A percentile compares a stretch with the other conserved stretches of the same genome.
Conservation (phyloP, 2,888 invertebrate genomes). For the Pterostichus madidus region DNA sequence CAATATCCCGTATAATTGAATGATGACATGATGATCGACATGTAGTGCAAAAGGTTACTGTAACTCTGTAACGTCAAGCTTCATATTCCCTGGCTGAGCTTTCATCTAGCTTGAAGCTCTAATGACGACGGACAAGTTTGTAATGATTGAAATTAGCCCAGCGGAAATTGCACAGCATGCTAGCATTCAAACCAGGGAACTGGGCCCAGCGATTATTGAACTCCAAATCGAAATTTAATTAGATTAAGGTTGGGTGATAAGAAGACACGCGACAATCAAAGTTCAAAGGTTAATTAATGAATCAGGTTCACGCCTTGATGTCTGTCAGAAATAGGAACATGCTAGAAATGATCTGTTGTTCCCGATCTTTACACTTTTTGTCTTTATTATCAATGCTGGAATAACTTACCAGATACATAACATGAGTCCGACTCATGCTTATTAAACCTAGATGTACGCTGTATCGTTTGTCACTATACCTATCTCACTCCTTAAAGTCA, state of each 20-base stretch:
- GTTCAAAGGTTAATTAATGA: conserved; percentile 46
- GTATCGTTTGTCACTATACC: too few species aligned
- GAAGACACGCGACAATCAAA: conserved; percentile 22
- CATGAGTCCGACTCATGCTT: too few species aligned
- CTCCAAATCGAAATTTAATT: conserved; percentile 42
- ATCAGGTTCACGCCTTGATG: neutral
- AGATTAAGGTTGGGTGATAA: neutral
- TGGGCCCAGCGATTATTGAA: conserved; percentile 35
- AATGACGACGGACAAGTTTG: conserved; percentile 19
- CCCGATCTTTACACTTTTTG: too few species aligned
- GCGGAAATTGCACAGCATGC: conserved; percentile 32
- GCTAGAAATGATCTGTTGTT: too few species aligned
- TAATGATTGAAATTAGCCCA: conserved; percentile 37
- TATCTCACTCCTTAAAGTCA: too few species aligned
- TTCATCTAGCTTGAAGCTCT: conserved; percentile 1
- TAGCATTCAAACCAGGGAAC: conserved; percentile 26
- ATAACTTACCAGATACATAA: too few species aligned
- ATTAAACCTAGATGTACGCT: too few species aligned
- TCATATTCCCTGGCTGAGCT: neutral
- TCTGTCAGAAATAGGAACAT: neutral
- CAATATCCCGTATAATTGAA: neutral
- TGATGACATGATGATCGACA: neutral
- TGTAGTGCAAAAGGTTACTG: conserved; percentile 20
- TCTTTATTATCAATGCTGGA: too few species aligned
- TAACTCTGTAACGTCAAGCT: neutral